Percentiles rank a stretch among this genome's conserved stretches.
These are phyloP conservation scores for Centropyge bicolor DNA, from an alignment of 2,797 vertebrate genomes.

Conservation along the genomic window DNA sequence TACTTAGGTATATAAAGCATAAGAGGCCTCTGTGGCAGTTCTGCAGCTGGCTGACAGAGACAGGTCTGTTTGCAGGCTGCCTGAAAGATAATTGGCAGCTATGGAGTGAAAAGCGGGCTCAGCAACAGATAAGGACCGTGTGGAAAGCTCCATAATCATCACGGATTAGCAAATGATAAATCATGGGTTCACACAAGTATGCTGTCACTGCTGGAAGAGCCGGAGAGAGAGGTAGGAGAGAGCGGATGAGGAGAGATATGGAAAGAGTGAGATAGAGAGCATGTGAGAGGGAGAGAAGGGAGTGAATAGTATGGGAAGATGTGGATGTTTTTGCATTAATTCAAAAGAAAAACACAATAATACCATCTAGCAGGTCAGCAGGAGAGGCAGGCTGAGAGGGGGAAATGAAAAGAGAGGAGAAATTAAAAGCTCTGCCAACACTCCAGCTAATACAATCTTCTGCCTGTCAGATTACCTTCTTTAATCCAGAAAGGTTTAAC, in stretches of 20 bases:
- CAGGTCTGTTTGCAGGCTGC: slow-evolving; percentile 71
- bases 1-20: slow-evolving; percentile 23
- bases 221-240: slow-evolving; percentile 32
- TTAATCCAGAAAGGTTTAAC: slow-evolving; percentile 88
- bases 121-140: slow-evolving; percentile 84
- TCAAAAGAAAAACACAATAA: slow-evolving; percentile 78
- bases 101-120: slow-evolving; percentile 82
- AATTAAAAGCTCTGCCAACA: slow-evolving; percentile 86
- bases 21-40: slow-evolving; percentile 45
- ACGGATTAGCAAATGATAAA: slow-evolving; percentile 85
- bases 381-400: slow-evolving; percentile 64
- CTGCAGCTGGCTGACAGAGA: slow-evolving; percentile 74
- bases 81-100: slow-evolving; percentile 82
- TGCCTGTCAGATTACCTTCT: slow-evolving; percentile 88
- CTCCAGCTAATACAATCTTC: slow-evolving; percentile 86
- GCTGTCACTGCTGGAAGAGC: slow-evolving; percentile 75
- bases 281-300: slow-evolving; percentile 40
- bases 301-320: slow-evolving; percentile 62
- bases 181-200: slow-evolving; percentile 79
- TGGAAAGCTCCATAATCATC: slow-evolving; percentile 84
- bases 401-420: slow-evolving; percentile 74
- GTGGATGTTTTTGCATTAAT: slow-evolving; percentile 77
- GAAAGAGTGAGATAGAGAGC: slow-evolving; percentile 48
- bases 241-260: slow-evolving; percentile 46
- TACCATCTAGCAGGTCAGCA: slow-evolving; percentile 79